Percentiles rank a stretch among this genome's conserved stretches.
Evolutionary conservation across 1,140 invertebrate species (phyloP).

Genomic region (Brachionus plicatilis): DNA sequence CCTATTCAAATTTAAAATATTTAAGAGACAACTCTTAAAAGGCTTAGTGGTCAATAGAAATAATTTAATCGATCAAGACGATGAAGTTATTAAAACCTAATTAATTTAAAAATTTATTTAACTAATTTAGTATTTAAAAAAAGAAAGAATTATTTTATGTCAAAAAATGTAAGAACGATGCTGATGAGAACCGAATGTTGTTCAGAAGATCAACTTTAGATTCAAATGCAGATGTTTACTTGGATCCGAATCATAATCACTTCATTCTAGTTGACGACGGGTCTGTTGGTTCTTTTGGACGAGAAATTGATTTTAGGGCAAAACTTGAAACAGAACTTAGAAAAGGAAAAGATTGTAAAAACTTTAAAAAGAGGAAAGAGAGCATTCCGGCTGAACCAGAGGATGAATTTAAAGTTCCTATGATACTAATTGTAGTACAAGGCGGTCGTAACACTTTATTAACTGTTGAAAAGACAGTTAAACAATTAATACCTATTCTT

Average conservation of each 20-base stretch:
- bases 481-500: constrained; percentile 51
- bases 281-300: constrained; percentile 16
- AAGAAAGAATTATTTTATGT: constrained; percentile 8
- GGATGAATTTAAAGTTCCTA: constrained; percentile 45
- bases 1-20: neutral
- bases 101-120: neutral
- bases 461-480: constrained; percentile 48
- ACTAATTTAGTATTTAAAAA: neutral
- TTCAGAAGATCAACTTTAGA: neutral
- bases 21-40: neutral
- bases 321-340: constrained; percentile 17
- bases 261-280: constrained; percentile 34
- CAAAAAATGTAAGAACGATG: neutral
- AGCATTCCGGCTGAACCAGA: neutral
- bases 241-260: constrained; percentile 32
- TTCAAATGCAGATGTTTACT: neutral
- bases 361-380: constrained; percentile 44
- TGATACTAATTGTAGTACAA: constrained; percentile 54
- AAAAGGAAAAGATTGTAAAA: constrained; percentile 43
- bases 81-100: neutral
- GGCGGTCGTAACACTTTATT: constrained; percentile 54
- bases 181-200: neutral
- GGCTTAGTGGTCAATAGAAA: neutral
- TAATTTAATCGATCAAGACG: neutral
- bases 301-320: constrained; percentile 38